Conservation (phyloP, 2,888 invertebrate species). For the Nomada fabriciana region DNA sequence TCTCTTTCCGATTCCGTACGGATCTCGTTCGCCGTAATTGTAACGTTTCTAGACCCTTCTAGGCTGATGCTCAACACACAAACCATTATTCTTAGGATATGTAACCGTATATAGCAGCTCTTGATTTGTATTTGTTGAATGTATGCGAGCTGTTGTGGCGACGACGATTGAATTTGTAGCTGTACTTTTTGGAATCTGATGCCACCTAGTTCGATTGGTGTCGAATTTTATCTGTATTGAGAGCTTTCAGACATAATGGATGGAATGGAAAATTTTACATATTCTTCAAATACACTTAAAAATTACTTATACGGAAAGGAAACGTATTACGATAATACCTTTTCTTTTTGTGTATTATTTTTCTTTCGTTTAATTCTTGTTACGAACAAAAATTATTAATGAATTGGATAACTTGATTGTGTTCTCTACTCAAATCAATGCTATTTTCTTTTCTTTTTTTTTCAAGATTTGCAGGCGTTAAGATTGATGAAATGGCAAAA, state of each 20-base stretch:
- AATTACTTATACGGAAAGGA: background rate
- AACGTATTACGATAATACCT: background rate
- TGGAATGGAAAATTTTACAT: background rate
- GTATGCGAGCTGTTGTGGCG: slow-evolving; percentile 15
- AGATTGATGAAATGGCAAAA: background rate
- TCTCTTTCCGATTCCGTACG: slow-evolving; percentile 63
- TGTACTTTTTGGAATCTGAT: slow-evolving; percentile 43
- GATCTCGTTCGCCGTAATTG: slow-evolving; percentile 75
- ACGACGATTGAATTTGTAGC: slow-evolving; percentile 30
- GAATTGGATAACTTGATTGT: background rate
- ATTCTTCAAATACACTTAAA: background rate
- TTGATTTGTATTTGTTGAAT: slow-evolving; percentile 48
- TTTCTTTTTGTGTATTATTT: background rate
- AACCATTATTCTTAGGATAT: slow-evolving; percentile 73
- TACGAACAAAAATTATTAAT: background rate
- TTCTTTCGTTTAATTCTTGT: background rate
- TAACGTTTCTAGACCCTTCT: slow-evolving; percentile 75
- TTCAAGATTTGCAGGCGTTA: background rate
- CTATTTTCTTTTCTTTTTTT: background rate
- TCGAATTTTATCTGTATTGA: slow-evolving; percentile 1
- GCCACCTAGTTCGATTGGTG: slow-evolving; percentile 2
- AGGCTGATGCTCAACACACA: slow-evolving; percentile 76
- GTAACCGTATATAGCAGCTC: slow-evolving; percentile 55
- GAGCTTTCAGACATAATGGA: background rate
- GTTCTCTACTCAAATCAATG: slow-evolving; percentile 6